Conservation (phyloP, 2,113 vertebrate species). For the Ciconia boyciana region DNA sequence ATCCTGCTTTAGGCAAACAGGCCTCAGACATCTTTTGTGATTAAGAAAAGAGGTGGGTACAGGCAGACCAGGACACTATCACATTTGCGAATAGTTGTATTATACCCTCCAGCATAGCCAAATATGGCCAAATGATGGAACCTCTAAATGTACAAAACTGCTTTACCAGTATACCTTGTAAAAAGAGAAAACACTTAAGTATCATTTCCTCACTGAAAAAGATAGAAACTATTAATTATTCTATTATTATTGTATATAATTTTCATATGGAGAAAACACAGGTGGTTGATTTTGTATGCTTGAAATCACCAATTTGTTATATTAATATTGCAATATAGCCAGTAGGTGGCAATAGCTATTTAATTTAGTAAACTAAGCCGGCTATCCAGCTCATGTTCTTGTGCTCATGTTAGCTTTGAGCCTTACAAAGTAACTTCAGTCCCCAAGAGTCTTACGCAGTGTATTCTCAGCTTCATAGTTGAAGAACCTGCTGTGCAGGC, state of each 20-base stretch:
- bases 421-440: not conserved
- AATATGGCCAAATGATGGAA: not conserved
- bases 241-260: not conserved
- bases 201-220: not conserved
- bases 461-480: not conserved
- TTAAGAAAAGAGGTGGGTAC: not conserved
- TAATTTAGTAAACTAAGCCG: not conserved
- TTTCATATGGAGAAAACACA: not conserved
- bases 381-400: not conserved
- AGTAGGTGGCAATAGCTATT: conserved; percentile 56
- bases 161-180: not conserved
- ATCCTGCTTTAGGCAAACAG: not conserved
- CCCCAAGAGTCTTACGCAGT: not conserved
- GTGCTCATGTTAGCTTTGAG: not conserved
- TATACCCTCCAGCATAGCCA: not conserved
- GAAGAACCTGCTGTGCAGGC: not conserved
- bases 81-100: not conserved
- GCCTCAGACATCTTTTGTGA: not conserved
- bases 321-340: not conserved
- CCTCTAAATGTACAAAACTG: not conserved
- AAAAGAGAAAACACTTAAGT: not conserved
- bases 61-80: not conserved
- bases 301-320: not conserved
- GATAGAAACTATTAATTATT: not conserved
- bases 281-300: not conserved